Evolutionary conservation across 2,888 invertebrate genomes (phyloP), one percentile per base, ranked within the genome.

Genomic region (Deilephila porcellus): DNA sequence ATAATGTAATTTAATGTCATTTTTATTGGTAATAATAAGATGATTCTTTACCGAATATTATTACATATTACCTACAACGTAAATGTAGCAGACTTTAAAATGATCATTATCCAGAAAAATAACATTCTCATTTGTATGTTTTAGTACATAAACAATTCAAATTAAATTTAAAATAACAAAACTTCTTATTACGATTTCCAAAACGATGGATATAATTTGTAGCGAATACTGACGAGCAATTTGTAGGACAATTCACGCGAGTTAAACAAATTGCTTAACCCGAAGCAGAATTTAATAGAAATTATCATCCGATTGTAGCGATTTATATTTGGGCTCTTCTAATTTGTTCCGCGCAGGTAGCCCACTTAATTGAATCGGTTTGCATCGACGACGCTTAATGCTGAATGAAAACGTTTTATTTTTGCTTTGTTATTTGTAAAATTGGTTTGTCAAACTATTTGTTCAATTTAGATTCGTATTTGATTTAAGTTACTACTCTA

Each of bases 301-400:
- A 67, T 52, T 67, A 67, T 25, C 20, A 52, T 56, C 56, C 56
- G 45, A 67, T 52, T 45, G 45, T 45, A 25, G 67, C 25, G 20
- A 52, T 67, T 67, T 25, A 67, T 63, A 63, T 67, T 67, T 17
- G 11, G 52, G 67, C 20, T 25, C 67, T 17, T 52, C 67, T 67
- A 67, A 67, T 67, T 67, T 52, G 45, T 67, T 67, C 25, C 45
- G 67, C 45, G 67, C 45, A 52, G 14, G 63, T 63, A n/a, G 20
- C 45, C 67, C 4, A 25, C 25, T 52, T 52, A 67, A 67, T 67
- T 67, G 63, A 37, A 63, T 32, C 32, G 56, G 8, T 11, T 37
- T 71, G 37, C 17, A 34, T 60, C 34, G 59, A 11, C 20, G n/a
- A 59, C 60, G 71, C 19, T 14, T 20, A 3, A 17, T 20, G 60